These are phyloP conservation scores for Pachypsylla venusta DNA, from an alignment of 1,140 invertebrate genomes.

Conservation along the genomic window DNA sequence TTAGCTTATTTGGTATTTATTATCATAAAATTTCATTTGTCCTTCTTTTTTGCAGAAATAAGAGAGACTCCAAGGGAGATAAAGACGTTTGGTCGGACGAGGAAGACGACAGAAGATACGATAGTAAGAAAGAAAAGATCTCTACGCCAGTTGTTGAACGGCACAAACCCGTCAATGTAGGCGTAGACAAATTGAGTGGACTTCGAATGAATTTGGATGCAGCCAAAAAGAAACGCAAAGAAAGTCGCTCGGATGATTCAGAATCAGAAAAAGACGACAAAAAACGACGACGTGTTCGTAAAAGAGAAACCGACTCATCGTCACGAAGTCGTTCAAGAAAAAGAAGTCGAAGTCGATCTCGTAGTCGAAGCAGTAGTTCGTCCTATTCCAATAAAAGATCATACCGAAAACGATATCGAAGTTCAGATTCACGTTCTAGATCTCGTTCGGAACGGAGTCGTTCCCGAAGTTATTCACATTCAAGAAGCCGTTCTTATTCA, in stretches of 20 bases:
- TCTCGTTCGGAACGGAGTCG: slow-evolving; percentile 13
- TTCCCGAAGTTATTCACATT: slow-evolving; percentile 14
- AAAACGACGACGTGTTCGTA: too few species aligned
- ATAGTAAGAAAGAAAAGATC: neutral
- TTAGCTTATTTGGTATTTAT: too few species aligned
- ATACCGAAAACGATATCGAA: neutral
- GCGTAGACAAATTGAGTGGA: neutral
- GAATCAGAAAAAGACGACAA: too few species aligned
- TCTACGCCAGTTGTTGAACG: neutral
- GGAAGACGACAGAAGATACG: neutral
- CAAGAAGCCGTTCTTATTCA: slow-evolving; percentile 14
- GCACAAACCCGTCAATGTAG: neutral
- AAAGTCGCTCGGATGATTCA: too few species aligned
- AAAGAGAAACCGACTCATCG: neutral
- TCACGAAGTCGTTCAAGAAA: neutral
- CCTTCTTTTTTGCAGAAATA: too few species aligned
- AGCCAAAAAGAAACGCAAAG: neutral
- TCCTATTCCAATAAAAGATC: neutral
- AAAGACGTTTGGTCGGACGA: neutral
- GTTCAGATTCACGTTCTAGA: slow-evolving; percentile 4
- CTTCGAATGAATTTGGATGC: neutral
- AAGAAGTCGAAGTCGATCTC: too few species aligned
- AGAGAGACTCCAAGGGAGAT: neutral
- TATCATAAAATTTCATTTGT: too few species aligned
- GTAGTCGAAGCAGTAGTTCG: neutral